These are phyloP conservation scores for Piaya cayana DNA, from an alignment of 2,113 vertebrate genomes.

Conservation along the genomic window DNA sequence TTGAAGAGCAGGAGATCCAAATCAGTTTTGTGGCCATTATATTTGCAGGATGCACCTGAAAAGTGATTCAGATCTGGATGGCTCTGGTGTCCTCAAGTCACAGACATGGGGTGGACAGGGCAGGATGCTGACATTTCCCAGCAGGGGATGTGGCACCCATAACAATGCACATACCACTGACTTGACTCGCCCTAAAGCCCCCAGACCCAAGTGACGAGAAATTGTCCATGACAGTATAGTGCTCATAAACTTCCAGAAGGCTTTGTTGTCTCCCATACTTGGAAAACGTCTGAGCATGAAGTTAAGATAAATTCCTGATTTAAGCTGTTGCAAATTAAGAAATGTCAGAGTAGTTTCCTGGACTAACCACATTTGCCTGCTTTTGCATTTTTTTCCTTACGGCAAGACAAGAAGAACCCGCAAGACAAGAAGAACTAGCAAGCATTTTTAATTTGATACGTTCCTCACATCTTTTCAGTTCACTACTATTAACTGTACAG, in stretches of 20 bases:
- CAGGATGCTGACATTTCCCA: not conserved
- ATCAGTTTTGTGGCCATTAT: not conserved
- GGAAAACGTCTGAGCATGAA: not conserved
- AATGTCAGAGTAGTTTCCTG: not conserved
- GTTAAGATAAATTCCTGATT: not conserved
- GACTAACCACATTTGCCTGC: not conserved
- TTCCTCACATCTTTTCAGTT: not conserved
- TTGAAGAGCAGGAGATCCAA: not conserved
- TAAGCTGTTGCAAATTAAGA: conserved; percentile 16
- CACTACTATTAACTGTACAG: not conserved
- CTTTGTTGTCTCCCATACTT: not conserved
- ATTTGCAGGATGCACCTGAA: not conserved
- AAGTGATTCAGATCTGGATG: not conserved
- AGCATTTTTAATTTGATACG: not conserved
- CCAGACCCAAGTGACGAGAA: not conserved
- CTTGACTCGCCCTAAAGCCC: not conserved
- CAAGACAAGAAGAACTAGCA: not conserved
- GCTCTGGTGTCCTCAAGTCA: not conserved
- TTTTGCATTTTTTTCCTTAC: not conserved
- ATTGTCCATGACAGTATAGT: not conserved
- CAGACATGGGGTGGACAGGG: not conserved
- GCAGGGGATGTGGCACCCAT: fast-evolving
- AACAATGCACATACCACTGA: not conserved
- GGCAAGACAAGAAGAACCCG: not conserved
- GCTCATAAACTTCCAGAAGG: not conserved